phyloP scores from a whole-genome alignment of 2,888 invertebrate species.

The Plebejus melissa region DNA sequence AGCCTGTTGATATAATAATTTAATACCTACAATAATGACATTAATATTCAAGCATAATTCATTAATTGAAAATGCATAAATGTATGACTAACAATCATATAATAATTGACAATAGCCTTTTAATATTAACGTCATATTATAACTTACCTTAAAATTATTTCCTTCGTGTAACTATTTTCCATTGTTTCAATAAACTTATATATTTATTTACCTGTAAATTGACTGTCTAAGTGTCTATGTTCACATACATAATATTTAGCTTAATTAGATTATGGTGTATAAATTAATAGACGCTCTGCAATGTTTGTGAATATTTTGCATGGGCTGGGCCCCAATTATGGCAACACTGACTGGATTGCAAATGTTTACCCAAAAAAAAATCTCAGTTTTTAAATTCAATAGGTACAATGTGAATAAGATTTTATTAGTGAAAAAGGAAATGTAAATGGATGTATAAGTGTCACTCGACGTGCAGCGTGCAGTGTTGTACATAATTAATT shows the following conservation, averaged over 20 bases:
- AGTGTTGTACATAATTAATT: conserved; percentile 31
- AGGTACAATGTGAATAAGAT: too few relatives aligned
- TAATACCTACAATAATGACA: neutral
- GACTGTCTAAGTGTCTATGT: conserved; percentile 12
- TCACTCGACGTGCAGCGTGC: conserved; percentile 30
- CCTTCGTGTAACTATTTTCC: neutral
- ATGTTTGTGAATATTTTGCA: conserved; percentile 20
- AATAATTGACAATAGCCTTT: neutral
- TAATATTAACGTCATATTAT: neutral
- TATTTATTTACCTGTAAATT: conserved; percentile 3
- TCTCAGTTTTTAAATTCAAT: too few relatives aligned
- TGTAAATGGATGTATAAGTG: conserved; percentile 27
- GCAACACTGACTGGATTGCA: conserved; percentile 9
- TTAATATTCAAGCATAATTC: too few relatives aligned
- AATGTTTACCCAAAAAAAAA: neutral
- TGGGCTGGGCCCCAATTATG: conserved; percentile 16
- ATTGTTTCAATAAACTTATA: neutral
- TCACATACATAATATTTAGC: conserved; percentile 23
- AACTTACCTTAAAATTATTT: neutral
- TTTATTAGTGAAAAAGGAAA: neutral
- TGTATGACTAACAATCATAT: too few relatives aligned
- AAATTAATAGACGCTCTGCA: conserved; percentile 23
- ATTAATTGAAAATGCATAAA: too few relatives aligned
- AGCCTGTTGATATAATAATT: neutral
- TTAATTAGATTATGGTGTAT: conserved; percentile 16